Base-by-base conservation (phyloP, 2,797 vertebrate genomes). In the Macroramphosus scolopax region DNA sequence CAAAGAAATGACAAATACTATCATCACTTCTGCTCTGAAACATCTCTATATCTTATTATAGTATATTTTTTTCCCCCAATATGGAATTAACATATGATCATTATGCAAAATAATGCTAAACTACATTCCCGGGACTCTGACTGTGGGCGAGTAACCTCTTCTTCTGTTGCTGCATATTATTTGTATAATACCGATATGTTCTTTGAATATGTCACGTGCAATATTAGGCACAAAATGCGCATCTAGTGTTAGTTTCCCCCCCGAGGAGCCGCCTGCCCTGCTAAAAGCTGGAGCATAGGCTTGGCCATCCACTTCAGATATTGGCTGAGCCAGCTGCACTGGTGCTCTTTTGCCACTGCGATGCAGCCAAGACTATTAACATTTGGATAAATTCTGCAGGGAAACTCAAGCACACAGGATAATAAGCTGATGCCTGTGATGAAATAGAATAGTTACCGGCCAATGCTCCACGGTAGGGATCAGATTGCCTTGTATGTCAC, bases 401-500 rank as follows among this genome's bases (percentile, higher is more conserved):
- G 56, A 63, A 44, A 61, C 42, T 30, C 39, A 42, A 39, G 63
- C 47, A 51, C 50, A 16, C 15, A 13, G 36, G 32, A 70, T 75
- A 58, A 53, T 41, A 51, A 58, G 46, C 55, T 17, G 56, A 63
- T 34, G 51, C 18, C 51, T 40, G 34, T 35, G 71, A 75, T 80
- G 31, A 64, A 72, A 22, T 14, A 14, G 6, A 5, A 81, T 76
- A 72, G 70, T 71, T 65, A 80, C 69, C 72, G 72, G 75, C 68
- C 70, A 13, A 65, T 55, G 43, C 65, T 36, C 50, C 45, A 38
- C 38, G 35, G 72, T 69, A 63, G 66, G 55, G 71, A 65, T 70
- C 48, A 59, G 49, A 52, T 63, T 29, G 72, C 37, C 55, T 53
- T 69, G 63, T 81, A 74, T 84, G 80, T 83, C 61, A 29, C 48